phyloP scores from a whole-genome alignment of 2,113 vertebrate species.

The Ailuropoda melanoleuca region DNA sequence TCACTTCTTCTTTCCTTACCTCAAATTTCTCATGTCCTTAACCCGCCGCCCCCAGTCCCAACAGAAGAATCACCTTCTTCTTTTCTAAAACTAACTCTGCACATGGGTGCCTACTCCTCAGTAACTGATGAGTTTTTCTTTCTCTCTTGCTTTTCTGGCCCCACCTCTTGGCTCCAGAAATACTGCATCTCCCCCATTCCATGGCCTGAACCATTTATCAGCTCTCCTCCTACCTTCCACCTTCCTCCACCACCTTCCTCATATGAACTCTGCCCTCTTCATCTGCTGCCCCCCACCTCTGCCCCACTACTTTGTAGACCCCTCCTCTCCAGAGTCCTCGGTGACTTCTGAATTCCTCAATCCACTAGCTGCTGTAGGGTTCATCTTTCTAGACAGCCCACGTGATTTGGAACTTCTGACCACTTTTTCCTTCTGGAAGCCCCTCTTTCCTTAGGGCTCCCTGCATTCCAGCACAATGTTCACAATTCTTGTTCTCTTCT shows the following conservation, averaged over 20 bases:
- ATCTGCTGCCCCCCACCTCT: neutral
- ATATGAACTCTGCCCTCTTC: neutral
- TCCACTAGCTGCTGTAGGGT: neutral
- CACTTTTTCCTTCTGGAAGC: neutral
- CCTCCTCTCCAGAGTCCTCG: neutral
- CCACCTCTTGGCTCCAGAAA: neutral
- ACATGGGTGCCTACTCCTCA: neutral
- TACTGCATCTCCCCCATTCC: fast-evolving
- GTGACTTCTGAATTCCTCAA: neutral
- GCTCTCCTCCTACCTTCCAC: neutral
- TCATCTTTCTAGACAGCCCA: neutral
- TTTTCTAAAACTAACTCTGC: neutral
- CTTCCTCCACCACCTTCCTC: neutral
- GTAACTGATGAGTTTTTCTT: neutral
- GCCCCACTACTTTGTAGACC: too few relatives aligned
- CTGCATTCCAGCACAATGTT: neutral
- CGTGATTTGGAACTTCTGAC: neutral
- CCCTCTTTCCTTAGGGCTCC: neutral
- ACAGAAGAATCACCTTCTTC: neutral
- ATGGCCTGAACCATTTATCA: neutral
- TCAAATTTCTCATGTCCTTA: neutral
- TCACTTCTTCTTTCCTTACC: neutral
- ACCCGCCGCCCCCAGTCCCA: neutral
- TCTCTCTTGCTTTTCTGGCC: neutral
- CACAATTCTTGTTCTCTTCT: neutral